phyloP scores from a whole-genome alignment of 2,113 vertebrate genomes.

The Corydoras maculifer region DNA sequence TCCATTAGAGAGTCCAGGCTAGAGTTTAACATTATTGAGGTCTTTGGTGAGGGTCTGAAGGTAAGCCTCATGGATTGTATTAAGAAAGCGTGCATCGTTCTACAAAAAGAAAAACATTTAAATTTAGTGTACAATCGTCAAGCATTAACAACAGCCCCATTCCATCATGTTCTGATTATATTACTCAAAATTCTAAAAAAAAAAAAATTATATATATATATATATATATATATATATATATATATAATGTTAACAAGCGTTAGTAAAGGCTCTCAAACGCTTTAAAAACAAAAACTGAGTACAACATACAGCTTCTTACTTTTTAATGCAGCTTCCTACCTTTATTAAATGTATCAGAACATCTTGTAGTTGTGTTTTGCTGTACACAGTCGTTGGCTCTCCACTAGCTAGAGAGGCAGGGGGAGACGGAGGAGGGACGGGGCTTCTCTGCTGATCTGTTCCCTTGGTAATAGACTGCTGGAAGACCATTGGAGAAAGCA shows the following conservation, averaged over 20 bases:
- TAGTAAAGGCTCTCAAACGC: too few species aligned
- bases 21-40: slow-evolving; percentile 77
- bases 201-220: too few species aligned
- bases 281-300: too few species aligned
- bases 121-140: not conserved
- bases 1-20: slow-evolving; percentile 45
- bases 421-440: slow-evolving; percentile 57
- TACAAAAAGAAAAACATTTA: slow-evolving; percentile 42
- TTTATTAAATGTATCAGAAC: slow-evolving; percentile 90
- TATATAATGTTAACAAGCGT: too few species aligned
- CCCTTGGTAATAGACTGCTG: slow-evolving; percentile 74
- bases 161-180: too few species aligned
- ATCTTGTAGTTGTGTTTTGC: slow-evolving; percentile 84
- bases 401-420: slow-evolving; percentile 53
- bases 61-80: slow-evolving; percentile 87
- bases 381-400: slow-evolving; percentile 72
- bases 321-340: slow-evolving; percentile 58
- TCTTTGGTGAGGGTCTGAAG: slow-evolving; percentile 83
- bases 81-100: slow-evolving; percentile 87
- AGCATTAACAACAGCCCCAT: too few species aligned
- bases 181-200: too few species aligned
- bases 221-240: too few species aligned
- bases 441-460: slow-evolving; percentile 65
- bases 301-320: too few species aligned
- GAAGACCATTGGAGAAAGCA: slow-evolving; percentile 90